phyloP scores from a whole-genome alignment of 2,888 invertebrate species.

The Eledona agricola region DNA sequence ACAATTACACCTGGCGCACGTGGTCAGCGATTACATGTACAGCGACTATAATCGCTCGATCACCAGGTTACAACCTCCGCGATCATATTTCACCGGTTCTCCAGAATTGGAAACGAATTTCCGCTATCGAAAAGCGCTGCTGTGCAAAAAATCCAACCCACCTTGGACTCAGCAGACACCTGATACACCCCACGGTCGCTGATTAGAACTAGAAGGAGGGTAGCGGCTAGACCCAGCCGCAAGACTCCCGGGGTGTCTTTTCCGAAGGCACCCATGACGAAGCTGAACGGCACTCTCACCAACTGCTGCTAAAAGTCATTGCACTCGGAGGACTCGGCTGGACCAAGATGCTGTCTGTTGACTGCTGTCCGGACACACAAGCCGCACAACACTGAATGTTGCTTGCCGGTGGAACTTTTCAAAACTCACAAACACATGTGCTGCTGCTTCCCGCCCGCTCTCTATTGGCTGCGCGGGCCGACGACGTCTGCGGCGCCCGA shows the following conservation, averaged over 20 bases:
- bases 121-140: slow-evolving; percentile 17
- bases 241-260: slow-evolving; percentile 43
- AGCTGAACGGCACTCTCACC: slow-evolving; percentile 31
- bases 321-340: slow-evolving; percentile 28
- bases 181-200: slow-evolving; percentile 39
- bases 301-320: slow-evolving; percentile 35
- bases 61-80: no score
- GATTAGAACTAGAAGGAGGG: slow-evolving; percentile 38
- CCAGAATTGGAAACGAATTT: slow-evolving; percentile 19
- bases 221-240: slow-evolving; percentile 43
- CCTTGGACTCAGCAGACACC: slow-evolving; percentile 45
- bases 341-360: slow-evolving; percentile 33
- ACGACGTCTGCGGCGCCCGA: slow-evolving; percentile 4
- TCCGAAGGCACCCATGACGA: slow-evolving; percentile 42
- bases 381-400: slow-evolving; percentile 39
- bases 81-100: slow-evolving; percentile 9
- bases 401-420: slow-evolving; percentile 34
- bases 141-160: slow-evolving; percentile 24
- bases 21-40: background rate
- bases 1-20: background rate
- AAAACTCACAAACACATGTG: slow-evolving; percentile 37
- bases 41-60: no score
- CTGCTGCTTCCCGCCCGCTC: slow-evolving; percentile 35
- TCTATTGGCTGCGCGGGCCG: slow-evolving; percentile 25
- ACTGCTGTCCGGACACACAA: slow-evolving; percentile 36